Evolutionary conservation across 1,140 invertebrate genomes (phyloP).

Genomic region (Danaus melanippus): DNA sequence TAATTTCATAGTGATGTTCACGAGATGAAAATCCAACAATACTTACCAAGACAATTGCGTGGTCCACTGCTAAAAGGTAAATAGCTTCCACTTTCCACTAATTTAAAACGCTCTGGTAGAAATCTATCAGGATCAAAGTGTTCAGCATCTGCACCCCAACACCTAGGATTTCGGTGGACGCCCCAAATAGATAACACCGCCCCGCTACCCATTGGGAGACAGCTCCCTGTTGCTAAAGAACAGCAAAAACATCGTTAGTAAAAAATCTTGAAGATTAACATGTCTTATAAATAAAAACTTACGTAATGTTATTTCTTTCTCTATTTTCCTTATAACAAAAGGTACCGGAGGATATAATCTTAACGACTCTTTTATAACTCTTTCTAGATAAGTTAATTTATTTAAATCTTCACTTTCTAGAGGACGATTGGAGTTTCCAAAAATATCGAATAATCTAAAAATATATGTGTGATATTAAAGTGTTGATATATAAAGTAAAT

Average conservation of each 20-base stretch:
- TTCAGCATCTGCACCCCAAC: slow-evolving; percentile 76
- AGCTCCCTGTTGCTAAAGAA: slow-evolving; percentile 36
- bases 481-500: too few relatives aligned
- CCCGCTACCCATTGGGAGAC: slow-evolving; percentile 43
- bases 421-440: slow-evolving; percentile 37
- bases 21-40: not conserved
- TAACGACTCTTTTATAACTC: slow-evolving; percentile 80
- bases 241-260: not conserved
- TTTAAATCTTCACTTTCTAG: slow-evolving; percentile 45
- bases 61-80: slow-evolving; percentile 77
- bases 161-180: slow-evolving; percentile 67
- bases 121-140: slow-evolving; percentile 81
- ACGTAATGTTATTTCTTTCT: slow-evolving; percentile 48
- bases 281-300: slow-evolving; percentile 23
- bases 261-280: too few relatives aligned
- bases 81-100: slow-evolving; percentile 70
- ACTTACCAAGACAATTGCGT: slow-evolving; percentile 75
- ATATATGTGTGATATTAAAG: too few relatives aligned
- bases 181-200: slow-evolving; percentile 44
- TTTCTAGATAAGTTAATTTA: slow-evolving; percentile 79
- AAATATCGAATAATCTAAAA: slow-evolving; percentile 40
- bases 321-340: slow-evolving; percentile 51
- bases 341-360: slow-evolving; percentile 78
- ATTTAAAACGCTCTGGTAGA: slow-evolving; percentile 66
- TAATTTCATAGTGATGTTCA: too few relatives aligned